phyloP scores from a whole-genome alignment of 2,797 vertebrate species.

The Mormyrops attenuatus region DNA sequence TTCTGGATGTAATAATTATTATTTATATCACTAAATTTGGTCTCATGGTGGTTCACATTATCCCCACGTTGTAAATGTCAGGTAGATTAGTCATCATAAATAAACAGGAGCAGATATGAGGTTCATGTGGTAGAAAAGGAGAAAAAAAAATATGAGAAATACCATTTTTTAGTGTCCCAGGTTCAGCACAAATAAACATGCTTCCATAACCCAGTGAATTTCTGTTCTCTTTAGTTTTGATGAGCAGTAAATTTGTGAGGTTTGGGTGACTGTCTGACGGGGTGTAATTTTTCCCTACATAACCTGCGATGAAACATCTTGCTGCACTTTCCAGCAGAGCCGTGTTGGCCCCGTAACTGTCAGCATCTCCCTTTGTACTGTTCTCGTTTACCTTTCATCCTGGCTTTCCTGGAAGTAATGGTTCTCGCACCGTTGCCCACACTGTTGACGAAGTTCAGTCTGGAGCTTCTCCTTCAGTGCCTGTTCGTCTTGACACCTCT shows the following conservation, averaged over 20 bases:
- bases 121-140: not conserved
- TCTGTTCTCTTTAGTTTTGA: not conserved
- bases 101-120: not conserved
- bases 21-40: not conserved
- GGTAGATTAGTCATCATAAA: not conserved
- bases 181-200: not conserved
- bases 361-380: not conserved
- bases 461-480: not conserved
- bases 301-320: not conserved
- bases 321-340: not conserved
- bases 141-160: not conserved
- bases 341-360: not conserved
- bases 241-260: not conserved
- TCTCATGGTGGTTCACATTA: not conserved
- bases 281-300: not conserved
- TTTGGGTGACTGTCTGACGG: not conserved
- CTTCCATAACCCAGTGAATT: not conserved
- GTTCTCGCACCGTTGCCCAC: not conserved
- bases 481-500: not conserved
- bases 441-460: not conserved
- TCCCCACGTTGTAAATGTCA: not conserved
- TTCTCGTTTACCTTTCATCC: not conserved
- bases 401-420: not conserved
- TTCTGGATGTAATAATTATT: not conserved
- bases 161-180: not conserved